A percentile compares a stretch with the other conserved stretches of the same genome.
These are phyloP conservation scores for Anguilla anguilla DNA, from an alignment of 2,797 vertebrate species.

Conservation along the genomic window DNA sequence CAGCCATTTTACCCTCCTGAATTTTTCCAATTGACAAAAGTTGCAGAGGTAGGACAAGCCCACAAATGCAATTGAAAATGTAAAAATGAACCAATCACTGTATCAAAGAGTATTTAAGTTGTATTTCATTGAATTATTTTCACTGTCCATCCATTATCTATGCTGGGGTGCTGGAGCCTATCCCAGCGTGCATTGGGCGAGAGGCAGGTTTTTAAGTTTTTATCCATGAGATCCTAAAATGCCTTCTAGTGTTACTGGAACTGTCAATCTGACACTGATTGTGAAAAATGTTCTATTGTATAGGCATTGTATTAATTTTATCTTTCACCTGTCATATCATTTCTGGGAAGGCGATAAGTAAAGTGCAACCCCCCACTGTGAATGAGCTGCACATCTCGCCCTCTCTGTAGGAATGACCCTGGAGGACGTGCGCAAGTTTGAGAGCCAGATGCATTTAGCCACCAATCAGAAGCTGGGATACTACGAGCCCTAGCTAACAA, in stretches of 20 bases:
- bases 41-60: too few relatives aligned
- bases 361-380: neutral
- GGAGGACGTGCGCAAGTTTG: conserved; percentile 69
- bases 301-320: neutral
- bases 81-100: too few relatives aligned
- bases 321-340: too few relatives aligned
- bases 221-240: neutral
- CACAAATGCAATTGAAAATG: too few relatives aligned
- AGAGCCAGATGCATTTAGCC: conserved; percentile 69
- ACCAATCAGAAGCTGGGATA: conserved; percentile 70
- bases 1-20: neutral
- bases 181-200: too few relatives aligned
- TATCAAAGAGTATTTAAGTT: too few relatives aligned
- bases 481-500: neutral
- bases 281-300: neutral
- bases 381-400: neutral
- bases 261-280: neutral
- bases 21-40: too few relatives aligned
- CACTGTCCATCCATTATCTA: too few relatives aligned
- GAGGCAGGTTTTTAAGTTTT: neutral
- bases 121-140: too few relatives aligned
- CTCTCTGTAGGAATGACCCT: conserved; percentile 64
- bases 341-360: too few relatives aligned
- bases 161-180: too few relatives aligned
- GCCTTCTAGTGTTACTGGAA: neutral